Evolutionary conservation across 2,113 vertebrate genomes (phyloP).

Genomic region (Ellobius talpinus): DNA sequence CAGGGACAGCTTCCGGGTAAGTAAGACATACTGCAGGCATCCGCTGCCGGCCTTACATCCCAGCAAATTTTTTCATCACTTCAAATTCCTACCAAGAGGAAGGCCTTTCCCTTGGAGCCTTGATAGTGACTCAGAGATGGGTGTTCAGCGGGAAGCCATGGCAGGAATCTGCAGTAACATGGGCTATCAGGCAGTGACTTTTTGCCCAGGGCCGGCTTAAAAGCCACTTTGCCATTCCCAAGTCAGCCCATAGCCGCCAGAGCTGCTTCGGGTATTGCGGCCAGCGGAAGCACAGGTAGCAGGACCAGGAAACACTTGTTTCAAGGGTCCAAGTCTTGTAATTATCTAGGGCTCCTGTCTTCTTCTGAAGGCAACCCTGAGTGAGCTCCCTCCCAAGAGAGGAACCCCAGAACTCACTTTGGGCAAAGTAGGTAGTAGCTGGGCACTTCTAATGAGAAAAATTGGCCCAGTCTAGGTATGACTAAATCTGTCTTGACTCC

Average conservation of each 20-base stretch:
- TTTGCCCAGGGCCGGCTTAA: no score
- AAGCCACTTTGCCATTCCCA: not conserved
- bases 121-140: not conserved
- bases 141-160: not conserved
- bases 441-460: not conserved
- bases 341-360: not conserved
- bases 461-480: not conserved
- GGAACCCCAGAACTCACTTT: not conserved
- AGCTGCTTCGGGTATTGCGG: not conserved
- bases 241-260: not conserved
- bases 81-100: not conserved
- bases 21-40: not conserved
- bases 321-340: not conserved
- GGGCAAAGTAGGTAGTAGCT: not conserved
- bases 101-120: not conserved
- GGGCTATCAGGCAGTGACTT: not conserved
- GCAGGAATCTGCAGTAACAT: not conserved
- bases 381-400: not conserved
- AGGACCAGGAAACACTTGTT: not conserved
- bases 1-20: constrained; percentile 45
- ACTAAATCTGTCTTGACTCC: not conserved
- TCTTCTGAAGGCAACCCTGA: not conserved
- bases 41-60: not conserved
- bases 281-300: not conserved
- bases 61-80: not conserved